phyloP scores from a whole-genome alignment of 1,140 invertebrate genomes.

The Drosophila nannoptera region DNA sequence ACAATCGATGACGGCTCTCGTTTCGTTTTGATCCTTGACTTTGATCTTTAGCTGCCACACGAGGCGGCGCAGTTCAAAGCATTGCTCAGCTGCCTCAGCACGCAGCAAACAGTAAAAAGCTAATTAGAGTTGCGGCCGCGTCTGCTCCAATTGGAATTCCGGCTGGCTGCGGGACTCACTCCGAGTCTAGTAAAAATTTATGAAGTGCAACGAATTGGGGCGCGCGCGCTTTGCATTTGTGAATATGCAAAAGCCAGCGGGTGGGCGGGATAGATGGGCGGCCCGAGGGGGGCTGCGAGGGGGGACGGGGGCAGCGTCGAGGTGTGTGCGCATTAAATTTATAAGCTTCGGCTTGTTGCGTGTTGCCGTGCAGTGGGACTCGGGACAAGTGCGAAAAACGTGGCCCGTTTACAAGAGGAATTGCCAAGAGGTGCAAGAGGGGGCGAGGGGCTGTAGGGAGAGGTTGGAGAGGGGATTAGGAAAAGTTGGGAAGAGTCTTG shows the following conservation, averaged over 20 bases:
- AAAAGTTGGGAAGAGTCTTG: too few relatives aligned
- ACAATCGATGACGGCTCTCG: constrained; percentile 26
- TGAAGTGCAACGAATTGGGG: constrained; percentile 72
- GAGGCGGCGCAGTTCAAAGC: constrained; percentile 68
- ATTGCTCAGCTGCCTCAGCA: constrained; percentile 39
- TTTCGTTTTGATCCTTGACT: constrained; percentile 70
- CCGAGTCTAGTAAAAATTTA: constrained; percentile 65
- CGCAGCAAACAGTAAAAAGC: constrained; percentile 17
- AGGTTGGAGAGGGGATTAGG: too few relatives aligned
- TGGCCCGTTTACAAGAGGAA: constrained; percentile 56
- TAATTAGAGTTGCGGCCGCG: constrained; percentile 15
- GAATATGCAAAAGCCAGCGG: constrained; percentile 47
- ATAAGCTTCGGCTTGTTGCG: constrained; percentile 45
- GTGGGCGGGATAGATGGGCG: background rate
- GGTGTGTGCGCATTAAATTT: constrained; percentile 40
- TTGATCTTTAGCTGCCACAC: constrained; percentile 71
- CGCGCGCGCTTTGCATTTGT: constrained; percentile 48
- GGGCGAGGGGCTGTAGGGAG: background rate
- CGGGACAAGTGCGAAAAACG: constrained; percentile 58
- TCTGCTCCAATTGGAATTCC: constrained; percentile 28
- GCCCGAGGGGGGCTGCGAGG: too few relatives aligned
- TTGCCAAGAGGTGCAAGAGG: constrained; percentile 51
- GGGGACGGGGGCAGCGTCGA: background rate
- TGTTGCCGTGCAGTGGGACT: constrained; percentile 29
- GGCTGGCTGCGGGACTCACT: background rate